Evolutionary conservation across 1,140 invertebrate genomes (phyloP).

Genomic region (Hydropsyche tenuis): DNA sequence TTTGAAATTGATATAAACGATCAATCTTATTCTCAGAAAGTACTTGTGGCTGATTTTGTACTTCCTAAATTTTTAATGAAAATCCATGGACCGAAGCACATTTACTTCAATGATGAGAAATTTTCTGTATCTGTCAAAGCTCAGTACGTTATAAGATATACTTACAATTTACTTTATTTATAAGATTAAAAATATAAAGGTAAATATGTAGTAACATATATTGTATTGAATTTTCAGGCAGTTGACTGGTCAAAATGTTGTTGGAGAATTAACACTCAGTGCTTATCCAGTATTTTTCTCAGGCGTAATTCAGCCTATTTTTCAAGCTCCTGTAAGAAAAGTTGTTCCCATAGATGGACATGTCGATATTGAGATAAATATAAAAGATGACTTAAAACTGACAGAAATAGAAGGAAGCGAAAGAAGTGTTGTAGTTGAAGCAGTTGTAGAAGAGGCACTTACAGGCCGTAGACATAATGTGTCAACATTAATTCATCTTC

Average conservation of each 20-base stretch:
- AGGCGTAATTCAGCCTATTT: conserved; percentile 79
- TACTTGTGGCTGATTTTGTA: conserved; percentile 90
- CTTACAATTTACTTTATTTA: too few species aligned
- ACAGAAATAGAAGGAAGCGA: conserved; percentile 75
- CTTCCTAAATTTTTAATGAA: conserved; percentile 91
- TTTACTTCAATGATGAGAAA: conserved; percentile 79
- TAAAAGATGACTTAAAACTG: conserved; percentile 73
- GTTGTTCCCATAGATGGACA: conserved; percentile 82
- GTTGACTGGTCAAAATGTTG: conserved; percentile 79
- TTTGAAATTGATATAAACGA: conserved; percentile 62
- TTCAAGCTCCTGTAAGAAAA: conserved; percentile 74
- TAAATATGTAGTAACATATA: not conserved
- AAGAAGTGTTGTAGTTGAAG: conserved; percentile 77
- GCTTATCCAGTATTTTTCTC: conserved; percentile 80
- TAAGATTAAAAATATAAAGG: conserved; percentile 23
- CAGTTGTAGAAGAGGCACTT: conserved; percentile 79
- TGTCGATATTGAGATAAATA: conserved; percentile 74
- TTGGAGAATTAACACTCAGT: conserved; percentile 78
- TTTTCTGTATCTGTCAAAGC: conserved; percentile 81
- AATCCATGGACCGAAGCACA: conserved; percentile 79
- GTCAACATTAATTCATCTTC: conserved; percentile 73
- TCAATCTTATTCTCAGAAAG: conserved; percentile 73
- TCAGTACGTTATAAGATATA: conserved; percentile 68
- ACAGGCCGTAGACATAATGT: conserved; percentile 84
- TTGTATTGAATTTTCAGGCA: conserved; percentile 53